Conservation (phyloP, 1,140 invertebrate genomes). For the Aphelenchoides avenae region DNA sequence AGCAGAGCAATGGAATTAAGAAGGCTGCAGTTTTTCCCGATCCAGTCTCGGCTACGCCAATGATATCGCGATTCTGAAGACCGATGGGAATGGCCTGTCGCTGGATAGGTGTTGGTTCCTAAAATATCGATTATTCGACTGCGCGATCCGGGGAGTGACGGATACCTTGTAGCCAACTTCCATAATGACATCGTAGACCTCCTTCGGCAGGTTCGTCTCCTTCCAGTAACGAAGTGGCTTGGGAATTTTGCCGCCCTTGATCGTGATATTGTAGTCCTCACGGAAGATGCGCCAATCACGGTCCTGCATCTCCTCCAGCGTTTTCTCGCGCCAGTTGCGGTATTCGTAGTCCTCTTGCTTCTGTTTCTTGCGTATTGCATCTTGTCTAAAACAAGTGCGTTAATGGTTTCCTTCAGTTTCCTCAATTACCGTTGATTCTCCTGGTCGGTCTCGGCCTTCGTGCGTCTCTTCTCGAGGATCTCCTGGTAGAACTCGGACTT, state of each 20-base stretch:
- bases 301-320: constrained; percentile 89
- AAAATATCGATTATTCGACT: constrained; percentile 14
- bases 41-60: constrained; percentile 97
- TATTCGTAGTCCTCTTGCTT: constrained; percentile 95
- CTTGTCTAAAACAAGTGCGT: constrained; percentile 34
- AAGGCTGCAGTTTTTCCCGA: constrained; percentile 98
- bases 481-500: constrained; percentile 97
- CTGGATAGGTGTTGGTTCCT: constrained; percentile 96
- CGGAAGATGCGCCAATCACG: constrained; percentile 99
- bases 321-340: constrained; percentile 96
- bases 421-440: constrained; percentile 66
- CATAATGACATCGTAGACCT: constrained; percentile 89
- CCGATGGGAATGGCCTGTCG: constrained; percentile 98
- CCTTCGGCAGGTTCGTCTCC: constrained; percentile 82
- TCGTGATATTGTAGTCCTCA: constrained; percentile 98
- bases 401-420: no score
- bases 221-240: constrained; percentile 91
- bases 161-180: constrained; percentile 87
- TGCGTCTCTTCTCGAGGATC: constrained; percentile 85
- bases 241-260: constrained; percentile 92
- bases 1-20: constrained; percentile 89
- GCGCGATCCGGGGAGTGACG: no score
- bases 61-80: constrained; percentile 94
- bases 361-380: constrained; percentile 41
- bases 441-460: constrained; percentile 93